phyloP scores from a whole-genome alignment of 2,888 invertebrate genomes.

The Mycalesis mineus region DNA sequence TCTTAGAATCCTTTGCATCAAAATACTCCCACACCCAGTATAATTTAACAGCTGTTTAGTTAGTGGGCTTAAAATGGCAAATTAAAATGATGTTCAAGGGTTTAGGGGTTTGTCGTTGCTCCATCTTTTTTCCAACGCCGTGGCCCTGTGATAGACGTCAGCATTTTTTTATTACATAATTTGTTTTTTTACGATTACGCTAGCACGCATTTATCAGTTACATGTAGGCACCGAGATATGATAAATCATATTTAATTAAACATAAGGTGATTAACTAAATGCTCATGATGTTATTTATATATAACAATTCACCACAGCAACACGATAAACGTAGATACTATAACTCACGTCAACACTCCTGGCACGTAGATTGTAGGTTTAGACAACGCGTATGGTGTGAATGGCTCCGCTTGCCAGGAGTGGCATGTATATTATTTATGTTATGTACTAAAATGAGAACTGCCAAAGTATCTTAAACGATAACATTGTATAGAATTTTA shows the following conservation, averaged over 20 bases:
- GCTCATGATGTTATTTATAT: neutral
- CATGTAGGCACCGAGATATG: constrained; percentile 17
- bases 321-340: neutral
- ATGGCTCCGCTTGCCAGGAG: no score
- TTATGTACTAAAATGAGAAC: neutral
- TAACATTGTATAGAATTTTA: no score
- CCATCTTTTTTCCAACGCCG: neutral
- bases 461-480: neutral
- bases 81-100: no score
- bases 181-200: neutral
- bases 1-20: no score
- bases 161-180: constrained; percentile 19
- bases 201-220: constrained; percentile 5
- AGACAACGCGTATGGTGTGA: no score
- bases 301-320: constrained; percentile 1
- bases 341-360: no score
- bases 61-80: no score
- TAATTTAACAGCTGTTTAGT: no score
- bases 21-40: no score
- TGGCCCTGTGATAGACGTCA: constrained; percentile 24
- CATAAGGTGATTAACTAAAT: neutral
- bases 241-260: constrained; percentile 2
- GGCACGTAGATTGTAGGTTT: no score
- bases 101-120: neutral
- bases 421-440: no score